Evolutionary conservation across 2,797 vertebrate genomes (phyloP).

Genomic region (Emydoidea blandingii): DNA sequence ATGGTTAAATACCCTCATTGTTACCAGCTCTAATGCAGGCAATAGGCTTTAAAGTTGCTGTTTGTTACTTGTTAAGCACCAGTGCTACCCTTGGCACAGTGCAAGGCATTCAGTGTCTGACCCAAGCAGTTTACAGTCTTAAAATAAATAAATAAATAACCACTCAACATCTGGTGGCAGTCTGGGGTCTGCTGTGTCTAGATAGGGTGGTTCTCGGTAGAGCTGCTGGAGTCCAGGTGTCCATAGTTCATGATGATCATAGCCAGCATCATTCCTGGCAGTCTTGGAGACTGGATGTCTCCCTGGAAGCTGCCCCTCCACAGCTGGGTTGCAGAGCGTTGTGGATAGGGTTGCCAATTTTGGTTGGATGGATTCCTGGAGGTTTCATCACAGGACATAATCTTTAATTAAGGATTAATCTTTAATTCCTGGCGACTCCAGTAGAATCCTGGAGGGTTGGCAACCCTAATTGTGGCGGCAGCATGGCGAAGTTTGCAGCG

Average conservation of each 20-base stretch:
- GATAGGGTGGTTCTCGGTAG: neutral
- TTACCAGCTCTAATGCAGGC: neutral
- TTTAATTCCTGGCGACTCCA: too few species aligned
- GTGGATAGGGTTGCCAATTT: neutral
- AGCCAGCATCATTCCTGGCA: neutral
- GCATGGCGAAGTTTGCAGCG: neutral
- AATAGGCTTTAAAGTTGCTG: neutral
- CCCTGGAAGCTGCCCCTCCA: neutral
- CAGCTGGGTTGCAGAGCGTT: neutral
- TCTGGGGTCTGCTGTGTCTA: neutral
- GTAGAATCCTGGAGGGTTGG: too few species aligned
- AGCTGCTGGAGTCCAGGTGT: neutral
- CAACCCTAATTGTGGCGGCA: neutral
- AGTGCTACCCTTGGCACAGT: neutral
- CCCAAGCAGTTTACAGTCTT: neutral
- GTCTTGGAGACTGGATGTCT: accelerated
- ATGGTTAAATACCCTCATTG: neutral
- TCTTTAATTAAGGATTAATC: too few species aligned
- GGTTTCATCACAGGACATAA: too few species aligned
- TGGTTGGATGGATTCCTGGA: too few species aligned
- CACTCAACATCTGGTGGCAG: neutral
- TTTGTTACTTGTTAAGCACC: neutral
- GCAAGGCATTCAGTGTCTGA: neutral
- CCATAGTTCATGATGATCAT: neutral
- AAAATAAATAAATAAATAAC: neutral